Percentiles rank a stretch among this genome's conserved stretches.
phyloP scores from a whole-genome alignment of 2,113 vertebrate species.

The Hippocampus zosterae region DNA sequence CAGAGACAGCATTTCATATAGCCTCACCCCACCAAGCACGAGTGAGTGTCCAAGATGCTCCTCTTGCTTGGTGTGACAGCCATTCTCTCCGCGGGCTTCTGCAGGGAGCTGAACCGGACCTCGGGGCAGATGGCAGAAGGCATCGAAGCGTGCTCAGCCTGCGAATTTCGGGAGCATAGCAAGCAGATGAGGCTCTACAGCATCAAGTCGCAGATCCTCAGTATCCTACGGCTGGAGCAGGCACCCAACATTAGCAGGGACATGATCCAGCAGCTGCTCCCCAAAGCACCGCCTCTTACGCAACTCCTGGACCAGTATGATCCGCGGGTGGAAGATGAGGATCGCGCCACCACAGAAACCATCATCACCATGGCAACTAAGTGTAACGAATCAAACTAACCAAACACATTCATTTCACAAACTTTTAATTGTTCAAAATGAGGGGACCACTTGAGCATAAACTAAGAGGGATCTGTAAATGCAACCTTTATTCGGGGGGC shows the following conservation, averaged over 20 bases:
- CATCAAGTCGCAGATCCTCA: slow-evolving; percentile 96
- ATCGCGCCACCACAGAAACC: slow-evolving; percentile 89
- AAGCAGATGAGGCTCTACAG: slow-evolving; percentile 91
- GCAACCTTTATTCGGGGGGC: background rate
- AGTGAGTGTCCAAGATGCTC: slow-evolving; percentile 74
- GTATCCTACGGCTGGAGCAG: slow-evolving; percentile 90
- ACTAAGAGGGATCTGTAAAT: background rate
- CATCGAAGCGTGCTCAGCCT: slow-evolving; percentile 84
- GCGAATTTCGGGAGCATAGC: slow-evolving; percentile 89
- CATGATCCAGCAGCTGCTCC: slow-evolving; percentile 90
- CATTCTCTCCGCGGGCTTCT: slow-evolving; percentile 72
- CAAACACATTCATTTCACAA: background rate
- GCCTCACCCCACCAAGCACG: slow-evolving; percentile 12
- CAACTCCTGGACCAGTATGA: slow-evolving; percentile 95
- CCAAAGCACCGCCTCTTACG: slow-evolving; percentile 90
- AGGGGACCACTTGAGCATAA: background rate
- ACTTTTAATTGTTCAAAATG: background rate
- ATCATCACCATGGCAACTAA: slow-evolving; percentile 96
- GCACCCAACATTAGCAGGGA: slow-evolving; percentile 98
- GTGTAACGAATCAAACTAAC: slow-evolving; percentile 72
- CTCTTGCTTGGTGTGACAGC: slow-evolving; percentile 74
- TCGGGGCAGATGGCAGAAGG: slow-evolving; percentile 74
- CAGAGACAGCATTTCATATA: slow-evolving; percentile 66
- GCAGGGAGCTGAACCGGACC: slow-evolving; percentile 75
- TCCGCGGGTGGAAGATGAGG: slow-evolving; percentile 87